Percentiles rank a stretch among this genome's conserved stretches.
Conservation (phyloP, 2,888 invertebrate species). For the Morpho achilles region DNA sequence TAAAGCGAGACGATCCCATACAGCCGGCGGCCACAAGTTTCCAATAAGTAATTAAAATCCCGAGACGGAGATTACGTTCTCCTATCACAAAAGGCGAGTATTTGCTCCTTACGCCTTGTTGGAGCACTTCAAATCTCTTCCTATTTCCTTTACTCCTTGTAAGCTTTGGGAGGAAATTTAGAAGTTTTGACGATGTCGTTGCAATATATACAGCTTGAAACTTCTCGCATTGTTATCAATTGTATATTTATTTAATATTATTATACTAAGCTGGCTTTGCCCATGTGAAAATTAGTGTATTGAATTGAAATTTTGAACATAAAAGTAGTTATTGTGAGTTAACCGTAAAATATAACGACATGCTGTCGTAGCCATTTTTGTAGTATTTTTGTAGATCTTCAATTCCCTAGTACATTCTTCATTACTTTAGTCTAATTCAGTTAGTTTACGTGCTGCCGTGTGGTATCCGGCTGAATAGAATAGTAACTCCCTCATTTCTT, state of each 20-base stretch:
- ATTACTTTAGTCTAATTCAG: too few relatives aligned
- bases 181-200: constrained; percentile 17
- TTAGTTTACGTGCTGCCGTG: too few relatives aligned
- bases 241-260: background rate
- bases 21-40: constrained; percentile 76
- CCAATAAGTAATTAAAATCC: constrained; percentile 79
- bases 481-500: too few relatives aligned
- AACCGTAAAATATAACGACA: too few relatives aligned
- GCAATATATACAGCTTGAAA: background rate
- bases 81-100: constrained; percentile 58
- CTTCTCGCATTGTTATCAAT: background rate
- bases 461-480: too few relatives aligned
- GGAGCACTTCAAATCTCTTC: constrained; percentile 53
- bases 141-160: constrained; percentile 53
- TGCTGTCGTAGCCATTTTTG: too few relatives aligned
- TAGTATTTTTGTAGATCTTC: too few relatives aligned
- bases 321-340: too few relatives aligned
- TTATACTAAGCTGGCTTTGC: too few relatives aligned
- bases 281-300: too few relatives aligned
- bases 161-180: constrained; percentile 28
- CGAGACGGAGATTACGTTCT: constrained; percentile 65
- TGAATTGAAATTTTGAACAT: too few relatives aligned
- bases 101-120: constrained; percentile 56
- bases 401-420: too few relatives aligned
- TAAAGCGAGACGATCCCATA: constrained; percentile 66